Percentiles rank a stretch among this genome's conserved stretches.
These are phyloP conservation scores for Trachemys scripta DNA, from an alignment of 2,113 vertebrate species.

Conservation along the genomic window DNA sequence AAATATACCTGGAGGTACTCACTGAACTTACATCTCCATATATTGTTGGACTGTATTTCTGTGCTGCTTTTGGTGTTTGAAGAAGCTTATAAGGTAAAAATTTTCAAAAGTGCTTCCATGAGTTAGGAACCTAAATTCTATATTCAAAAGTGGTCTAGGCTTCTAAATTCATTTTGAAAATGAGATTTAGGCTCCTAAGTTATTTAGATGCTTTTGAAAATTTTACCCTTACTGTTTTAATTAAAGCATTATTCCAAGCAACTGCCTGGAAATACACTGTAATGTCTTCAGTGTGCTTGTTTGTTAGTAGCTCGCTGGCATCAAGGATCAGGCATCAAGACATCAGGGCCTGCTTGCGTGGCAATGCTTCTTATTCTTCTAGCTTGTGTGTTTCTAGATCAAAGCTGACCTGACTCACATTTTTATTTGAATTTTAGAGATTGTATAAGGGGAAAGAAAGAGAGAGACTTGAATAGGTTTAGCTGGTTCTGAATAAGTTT, in stretches of 20 bases:
- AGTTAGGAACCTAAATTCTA: not conserved
- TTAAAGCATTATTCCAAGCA: not conserved
- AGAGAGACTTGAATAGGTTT: not conserved
- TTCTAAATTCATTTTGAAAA: not conserved
- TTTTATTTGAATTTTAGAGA: not conserved
- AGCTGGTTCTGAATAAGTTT: not conserved
- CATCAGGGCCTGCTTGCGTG: constrained; percentile 13
- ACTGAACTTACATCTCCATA: not conserved
- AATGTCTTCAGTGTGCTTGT: not conserved
- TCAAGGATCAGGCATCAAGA: not conserved
- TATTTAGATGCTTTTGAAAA: not conserved
- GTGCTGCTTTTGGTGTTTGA: not conserved
- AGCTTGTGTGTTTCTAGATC: not conserved
- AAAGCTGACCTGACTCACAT: not conserved
- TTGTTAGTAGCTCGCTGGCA: not conserved
- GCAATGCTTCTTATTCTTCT: not conserved
- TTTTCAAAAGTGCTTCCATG: not conserved
- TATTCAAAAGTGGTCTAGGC: not conserved
- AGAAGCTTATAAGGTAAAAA: not conserved
- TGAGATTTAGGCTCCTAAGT: not conserved
- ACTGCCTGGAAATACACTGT: not conserved
- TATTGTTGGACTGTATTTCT: not conserved
- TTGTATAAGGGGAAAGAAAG: not conserved
- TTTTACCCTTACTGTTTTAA: not conserved
- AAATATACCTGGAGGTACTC: not conserved